Evolutionary conservation across 2,113 vertebrate species (phyloP).

Genomic region (Martes martes): DNA sequence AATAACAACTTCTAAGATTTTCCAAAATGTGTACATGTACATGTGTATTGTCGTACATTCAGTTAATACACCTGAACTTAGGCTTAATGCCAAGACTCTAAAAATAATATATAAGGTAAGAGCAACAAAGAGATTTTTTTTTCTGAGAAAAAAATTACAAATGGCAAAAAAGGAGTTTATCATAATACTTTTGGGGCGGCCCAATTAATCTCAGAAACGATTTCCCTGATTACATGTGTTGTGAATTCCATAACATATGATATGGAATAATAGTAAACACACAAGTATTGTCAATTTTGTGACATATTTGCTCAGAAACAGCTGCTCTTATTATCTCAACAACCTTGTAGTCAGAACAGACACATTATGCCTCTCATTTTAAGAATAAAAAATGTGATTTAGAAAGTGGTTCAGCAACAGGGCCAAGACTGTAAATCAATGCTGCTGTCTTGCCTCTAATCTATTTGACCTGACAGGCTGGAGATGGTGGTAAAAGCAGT

Average conservation of each 20-base stretch:
- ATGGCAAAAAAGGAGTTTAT: background rate
- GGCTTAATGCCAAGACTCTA: conserved; percentile 32
- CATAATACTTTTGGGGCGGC: background rate
- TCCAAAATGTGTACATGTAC: background rate
- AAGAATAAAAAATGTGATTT: conserved; percentile 51
- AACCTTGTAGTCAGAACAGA: conserved; percentile 54
- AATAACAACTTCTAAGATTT: background rate
- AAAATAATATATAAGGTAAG: conserved; percentile 23
- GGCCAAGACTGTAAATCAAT: conserved; percentile 50
- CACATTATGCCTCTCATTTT: conserved; percentile 61
- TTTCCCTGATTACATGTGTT: background rate
- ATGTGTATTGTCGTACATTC: background rate
- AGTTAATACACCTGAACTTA: conserved; percentile 26
- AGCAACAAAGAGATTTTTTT: background rate
- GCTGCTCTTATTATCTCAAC: conserved; percentile 45
- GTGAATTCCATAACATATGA: background rate
- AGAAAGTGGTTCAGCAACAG: conserved; percentile 43
- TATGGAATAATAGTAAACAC: conserved; percentile 24
- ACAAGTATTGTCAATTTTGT: background rate
- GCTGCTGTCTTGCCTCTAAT: conserved; percentile 29
- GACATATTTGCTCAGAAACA: conserved; percentile 51
- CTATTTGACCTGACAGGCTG: conserved; percentile 48
- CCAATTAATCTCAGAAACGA: background rate
- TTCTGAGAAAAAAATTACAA: conserved; percentile 13
- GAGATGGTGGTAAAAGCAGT: conserved; percentile 38